phyloP scores from a whole-genome alignment of 1,140 invertebrate species.

The Drosophila watanabei region DNA sequence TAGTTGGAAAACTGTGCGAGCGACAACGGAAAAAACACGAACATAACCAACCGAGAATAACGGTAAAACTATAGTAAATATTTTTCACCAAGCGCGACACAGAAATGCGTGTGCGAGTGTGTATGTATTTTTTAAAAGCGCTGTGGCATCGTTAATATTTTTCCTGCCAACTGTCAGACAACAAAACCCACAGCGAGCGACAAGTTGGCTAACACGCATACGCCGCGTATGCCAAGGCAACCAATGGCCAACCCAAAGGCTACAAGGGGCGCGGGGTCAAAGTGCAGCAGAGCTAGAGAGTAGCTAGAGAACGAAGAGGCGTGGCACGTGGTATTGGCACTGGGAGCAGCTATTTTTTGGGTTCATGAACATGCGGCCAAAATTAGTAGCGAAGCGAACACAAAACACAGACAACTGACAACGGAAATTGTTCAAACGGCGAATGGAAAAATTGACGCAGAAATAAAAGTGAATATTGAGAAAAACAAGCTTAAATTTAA shows the following conservation, averaged over 20 bases:
- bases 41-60: slow-evolving; percentile 57
- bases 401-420: slow-evolving; percentile 63
- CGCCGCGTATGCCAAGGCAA: slow-evolving; percentile 62
- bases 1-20: slow-evolving; percentile 50
- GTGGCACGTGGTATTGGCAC: slow-evolving; percentile 40
- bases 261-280: background rate
- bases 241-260: slow-evolving; percentile 4
- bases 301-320: background rate
- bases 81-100: slow-evolving; percentile 20
- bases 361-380: slow-evolving; percentile 76
- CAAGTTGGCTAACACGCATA: slow-evolving; percentile 67
- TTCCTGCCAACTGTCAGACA: slow-evolving; percentile 58
- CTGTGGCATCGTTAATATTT: slow-evolving; percentile 63
- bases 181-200: slow-evolving; percentile 38
- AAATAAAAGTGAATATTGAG: slow-evolving; percentile 2
- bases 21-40: slow-evolving; percentile 71
- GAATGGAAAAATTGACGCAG: slow-evolving; percentile 41
- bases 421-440: slow-evolving; percentile 60
- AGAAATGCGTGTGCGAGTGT: slow-evolving; percentile 1
- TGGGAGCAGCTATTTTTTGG: slow-evolving; percentile 61
- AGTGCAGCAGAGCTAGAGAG: too few relatives aligned
- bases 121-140: slow-evolving; percentile 40
- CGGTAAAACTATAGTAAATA: slow-evolving; percentile 62
- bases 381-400: slow-evolving; percentile 69
- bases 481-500: background rate